These are phyloP conservation scores for Campylomormyrus numenius DNA, from an alignment of 2,113 vertebrate genomes.

Conservation along the genomic window DNA sequence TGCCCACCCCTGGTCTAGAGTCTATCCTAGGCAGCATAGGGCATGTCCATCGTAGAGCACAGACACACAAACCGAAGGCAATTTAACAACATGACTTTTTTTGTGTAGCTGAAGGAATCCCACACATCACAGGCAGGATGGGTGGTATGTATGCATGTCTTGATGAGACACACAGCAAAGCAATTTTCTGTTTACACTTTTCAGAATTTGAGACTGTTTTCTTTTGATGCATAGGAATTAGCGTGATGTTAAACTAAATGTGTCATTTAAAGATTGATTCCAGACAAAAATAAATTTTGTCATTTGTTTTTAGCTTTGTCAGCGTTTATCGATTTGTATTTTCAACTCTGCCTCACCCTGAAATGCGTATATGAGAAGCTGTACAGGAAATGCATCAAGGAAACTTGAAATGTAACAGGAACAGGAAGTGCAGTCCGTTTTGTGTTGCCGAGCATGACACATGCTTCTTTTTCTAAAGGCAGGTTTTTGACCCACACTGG, in stretches of 20 bases:
- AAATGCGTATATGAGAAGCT: background rate
- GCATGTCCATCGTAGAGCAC: background rate
- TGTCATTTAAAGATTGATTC: background rate
- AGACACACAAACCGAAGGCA: background rate
- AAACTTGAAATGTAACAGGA: background rate
- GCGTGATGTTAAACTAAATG: background rate
- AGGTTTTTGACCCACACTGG: background rate
- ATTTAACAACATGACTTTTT: background rate
- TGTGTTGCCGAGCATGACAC: background rate
- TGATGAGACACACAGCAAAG: background rate
- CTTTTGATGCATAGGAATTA: background rate
- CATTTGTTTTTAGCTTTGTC: background rate
- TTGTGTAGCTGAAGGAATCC: background rate
- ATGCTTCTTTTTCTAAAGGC: background rate
- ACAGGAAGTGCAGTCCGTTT: background rate
- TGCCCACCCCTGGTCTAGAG: background rate
- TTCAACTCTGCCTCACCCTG: background rate
- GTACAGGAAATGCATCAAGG: background rate
- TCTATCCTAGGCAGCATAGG: background rate
- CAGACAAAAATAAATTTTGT: background rate
- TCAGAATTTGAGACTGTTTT: background rate
- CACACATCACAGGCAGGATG: background rate
- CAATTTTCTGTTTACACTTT: background rate
- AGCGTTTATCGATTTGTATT: background rate
- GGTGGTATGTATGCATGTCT: background rate